Evolutionary conservation across 2,797 vertebrate species (phyloP).

Genomic region (Arnoldichthys spilopterus): DNA sequence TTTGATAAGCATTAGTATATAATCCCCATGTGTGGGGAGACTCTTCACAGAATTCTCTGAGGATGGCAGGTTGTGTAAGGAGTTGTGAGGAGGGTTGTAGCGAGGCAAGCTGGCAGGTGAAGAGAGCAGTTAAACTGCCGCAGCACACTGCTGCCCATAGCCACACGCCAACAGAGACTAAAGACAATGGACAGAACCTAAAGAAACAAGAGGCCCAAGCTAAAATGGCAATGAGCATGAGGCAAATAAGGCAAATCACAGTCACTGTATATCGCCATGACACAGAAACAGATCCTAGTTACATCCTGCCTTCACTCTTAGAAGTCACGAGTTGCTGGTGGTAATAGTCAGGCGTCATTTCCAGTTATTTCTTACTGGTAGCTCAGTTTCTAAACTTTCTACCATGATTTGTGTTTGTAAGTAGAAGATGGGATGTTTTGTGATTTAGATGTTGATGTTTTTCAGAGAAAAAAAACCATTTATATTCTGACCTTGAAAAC

Average conservation of each 20-base stretch:
- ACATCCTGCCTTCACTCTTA: neutral
- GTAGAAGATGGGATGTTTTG: no score
- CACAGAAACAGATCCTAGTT: neutral
- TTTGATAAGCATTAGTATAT: neutral
- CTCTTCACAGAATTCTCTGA: neutral
- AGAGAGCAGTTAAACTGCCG: slow-evolving; percentile 27
- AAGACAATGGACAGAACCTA: slow-evolving; percentile 4
- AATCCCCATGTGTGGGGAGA: neutral
- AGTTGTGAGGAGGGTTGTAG: neutral
- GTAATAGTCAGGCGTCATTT: no score
- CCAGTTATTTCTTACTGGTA: no score
- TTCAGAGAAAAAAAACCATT: no score
- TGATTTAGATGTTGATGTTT: no score
- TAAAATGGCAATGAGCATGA: slow-evolving; percentile 18
- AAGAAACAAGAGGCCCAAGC: slow-evolving; percentile 4
- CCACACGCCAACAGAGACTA: neutral
- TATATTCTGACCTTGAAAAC: no score
- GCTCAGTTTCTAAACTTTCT: neutral
- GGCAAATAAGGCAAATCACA: neutral
- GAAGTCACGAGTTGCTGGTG: neutral
- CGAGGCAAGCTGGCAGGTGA: slow-evolving; percentile 9
- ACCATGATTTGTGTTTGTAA: no score
- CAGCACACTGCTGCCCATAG: neutral
- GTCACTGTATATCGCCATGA: neutral
- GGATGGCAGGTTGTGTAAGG: slow-evolving; percentile 5